Evolutionary conservation across 2,113 vertebrate species (phyloP).

Genomic region (Cynoglossus semilaevis): DNA sequence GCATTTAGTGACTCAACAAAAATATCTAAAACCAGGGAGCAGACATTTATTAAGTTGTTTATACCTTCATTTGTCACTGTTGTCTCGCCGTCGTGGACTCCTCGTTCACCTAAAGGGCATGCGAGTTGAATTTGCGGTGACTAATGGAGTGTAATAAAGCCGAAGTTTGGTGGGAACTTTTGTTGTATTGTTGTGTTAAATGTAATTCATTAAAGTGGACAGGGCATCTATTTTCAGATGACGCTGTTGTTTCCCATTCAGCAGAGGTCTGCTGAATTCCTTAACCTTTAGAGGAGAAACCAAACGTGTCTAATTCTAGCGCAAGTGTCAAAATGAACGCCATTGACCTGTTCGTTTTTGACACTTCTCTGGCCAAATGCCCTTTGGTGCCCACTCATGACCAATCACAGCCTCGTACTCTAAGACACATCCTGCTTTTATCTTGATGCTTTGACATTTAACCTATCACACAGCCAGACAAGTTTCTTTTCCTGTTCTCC

Average conservation of each 20-base stretch:
- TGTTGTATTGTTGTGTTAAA: constrained; percentile 10
- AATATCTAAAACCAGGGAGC: constrained; percentile 4
- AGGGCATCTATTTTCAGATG: constrained; percentile 8
- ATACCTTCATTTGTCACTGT: constrained; percentile 32
- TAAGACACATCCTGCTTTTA: constrained; percentile 7
- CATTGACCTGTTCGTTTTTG: constrained; percentile 38
- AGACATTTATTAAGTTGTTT: constrained; percentile 46
- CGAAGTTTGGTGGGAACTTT: constrained; percentile 9
- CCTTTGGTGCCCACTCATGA: constrained; percentile 40
- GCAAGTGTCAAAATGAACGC: constrained; percentile 15
- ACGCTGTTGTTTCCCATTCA: constrained; percentile 7
- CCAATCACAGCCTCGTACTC: constrained; percentile 9
- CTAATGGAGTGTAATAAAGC: constrained; percentile 34
- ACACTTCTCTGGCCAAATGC: constrained; percentile 34
- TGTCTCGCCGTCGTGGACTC: constrained; percentile 2
- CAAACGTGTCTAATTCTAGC: constrained; percentile 12
- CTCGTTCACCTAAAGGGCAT: constrained; percentile 20
- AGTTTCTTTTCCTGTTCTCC: constrained; percentile 5
- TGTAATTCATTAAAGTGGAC: constrained; percentile 15
- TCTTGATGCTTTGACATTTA: constrained; percentile 29
- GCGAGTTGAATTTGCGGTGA: constrained; percentile 22
- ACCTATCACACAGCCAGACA: constrained; percentile 19
- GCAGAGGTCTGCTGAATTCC: neutral
- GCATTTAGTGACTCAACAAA: constrained; percentile 49
- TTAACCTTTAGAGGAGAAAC: constrained; percentile 41